Base-by-base conservation (phyloP, 1,140 invertebrate genomes). In the Solenopsis invicta region DNA sequence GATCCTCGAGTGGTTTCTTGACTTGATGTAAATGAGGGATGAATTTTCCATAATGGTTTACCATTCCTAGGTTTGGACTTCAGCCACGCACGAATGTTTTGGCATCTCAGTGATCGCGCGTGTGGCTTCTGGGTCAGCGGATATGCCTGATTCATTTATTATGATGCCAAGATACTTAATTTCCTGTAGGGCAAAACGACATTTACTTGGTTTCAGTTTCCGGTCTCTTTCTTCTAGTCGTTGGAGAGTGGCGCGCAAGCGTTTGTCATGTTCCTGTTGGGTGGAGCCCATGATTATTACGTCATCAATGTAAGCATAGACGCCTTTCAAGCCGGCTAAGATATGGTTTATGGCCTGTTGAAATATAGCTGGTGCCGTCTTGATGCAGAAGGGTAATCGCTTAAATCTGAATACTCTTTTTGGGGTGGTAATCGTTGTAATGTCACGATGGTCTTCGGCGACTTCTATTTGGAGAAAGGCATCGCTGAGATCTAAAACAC, bases 281-380 rank as follows among this genome's bases (percentile, higher is more conserved):
- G n/a, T 67, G 2, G 21, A 4, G 48, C 16, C 34, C 66, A 2
- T 0, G 52, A 12, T 0, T 24, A 48, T 21, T 80, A 45, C 0
- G 66, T 41, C 37, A 5, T 41, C 37, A 5, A 41, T 2, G 5
- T 1, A 13, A 1, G 0, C 16, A 13, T 0, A 76, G 10, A 18
- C 45, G 2, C 72, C 88, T 8, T 54, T 3, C 12, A 87, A 0
- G 0, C 64, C 85, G 0, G 82, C n/a, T n/a, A 48, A 9, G 80
- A 37, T 12, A 93, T 88, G 56, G 56, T 95, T 94, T 61, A 96
- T 95, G 10, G 94, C 90, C 84, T 93, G 67, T 89, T 96, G 95
- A 80, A 96, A 96, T 45, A 95, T 94, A 18, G 92, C 88, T 41
- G 96, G 95, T 2, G 37, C 37, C 2, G 37, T 93, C 69, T 94